Percentiles rank a stretch among this genome's conserved stretches.
phyloP scores from a whole-genome alignment of 2,888 invertebrate species.

The Cephus pygmeus region DNA sequence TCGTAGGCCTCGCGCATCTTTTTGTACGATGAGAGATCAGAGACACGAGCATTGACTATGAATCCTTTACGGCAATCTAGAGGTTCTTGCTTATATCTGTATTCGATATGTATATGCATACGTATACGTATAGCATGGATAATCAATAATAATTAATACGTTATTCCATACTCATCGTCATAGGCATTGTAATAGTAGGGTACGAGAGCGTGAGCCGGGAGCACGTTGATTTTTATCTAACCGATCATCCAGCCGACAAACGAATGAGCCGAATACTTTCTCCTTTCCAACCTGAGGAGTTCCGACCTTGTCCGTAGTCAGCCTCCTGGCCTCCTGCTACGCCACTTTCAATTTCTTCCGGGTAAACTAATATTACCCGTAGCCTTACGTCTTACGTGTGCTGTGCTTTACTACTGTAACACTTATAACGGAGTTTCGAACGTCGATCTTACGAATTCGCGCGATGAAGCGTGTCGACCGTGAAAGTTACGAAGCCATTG shows the following conservation, averaged over 20 bases:
- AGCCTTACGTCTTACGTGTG: background rate
- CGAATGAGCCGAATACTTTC: conserved; percentile 52
- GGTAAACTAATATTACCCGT: conserved; percentile 21
- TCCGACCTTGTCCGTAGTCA: conserved; percentile 49
- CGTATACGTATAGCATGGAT: background rate
- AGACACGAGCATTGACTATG: background rate
- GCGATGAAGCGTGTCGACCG: background rate
- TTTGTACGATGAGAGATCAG: background rate
- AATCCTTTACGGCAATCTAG: background rate
- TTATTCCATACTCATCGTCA: background rate
- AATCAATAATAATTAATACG: background rate
- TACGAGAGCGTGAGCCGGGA: conserved; percentile 13
- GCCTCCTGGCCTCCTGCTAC: conserved; percentile 33
- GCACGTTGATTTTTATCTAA: conserved; percentile 26
- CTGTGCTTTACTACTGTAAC: background rate
- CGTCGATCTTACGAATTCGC: background rate
- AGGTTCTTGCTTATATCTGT: background rate
- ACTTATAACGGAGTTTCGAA: background rate
- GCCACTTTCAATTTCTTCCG: conserved; percentile 57
- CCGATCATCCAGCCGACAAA: conserved; percentile 23
- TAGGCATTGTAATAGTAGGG: conserved; percentile 18
- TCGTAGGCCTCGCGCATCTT: background rate
- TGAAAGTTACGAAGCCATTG: background rate
- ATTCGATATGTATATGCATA: too few relatives aligned
- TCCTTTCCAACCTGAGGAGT: conserved; percentile 46